phyloP scores from a whole-genome alignment of 1,140 invertebrate species.

The Melanaphis sacchari region DNA sequence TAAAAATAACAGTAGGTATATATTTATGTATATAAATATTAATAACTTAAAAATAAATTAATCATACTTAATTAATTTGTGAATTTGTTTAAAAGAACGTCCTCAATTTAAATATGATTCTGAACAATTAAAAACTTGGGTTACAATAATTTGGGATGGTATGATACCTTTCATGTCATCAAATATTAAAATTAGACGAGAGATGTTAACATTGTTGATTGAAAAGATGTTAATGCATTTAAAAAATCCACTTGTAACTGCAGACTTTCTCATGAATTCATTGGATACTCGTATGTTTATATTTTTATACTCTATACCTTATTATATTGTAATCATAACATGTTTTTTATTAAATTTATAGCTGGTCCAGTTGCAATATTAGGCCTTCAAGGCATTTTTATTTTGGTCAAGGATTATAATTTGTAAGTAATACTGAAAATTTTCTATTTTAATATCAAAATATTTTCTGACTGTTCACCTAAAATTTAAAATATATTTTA shows the following conservation, averaged over 20 bases:
- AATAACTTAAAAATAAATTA: background rate
- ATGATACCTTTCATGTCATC: slow-evolving; percentile 42
- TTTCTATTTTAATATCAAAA: background rate
- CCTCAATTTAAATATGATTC: slow-evolving; percentile 18
- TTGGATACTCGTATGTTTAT: slow-evolving; percentile 75
- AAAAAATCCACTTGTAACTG: slow-evolving; percentile 80
- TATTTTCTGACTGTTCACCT: background rate
- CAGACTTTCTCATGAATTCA: slow-evolving; percentile 92
- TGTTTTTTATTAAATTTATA: slow-evolving; percentile 62
- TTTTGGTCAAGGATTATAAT: slow-evolving; percentile 59
- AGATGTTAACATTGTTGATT: slow-evolving; percentile 53
- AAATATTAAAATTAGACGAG: slow-evolving; percentile 25
- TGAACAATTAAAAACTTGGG: slow-evolving; percentile 40
- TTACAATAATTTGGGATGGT: slow-evolving; percentile 20
- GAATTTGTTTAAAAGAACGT: slow-evolving; percentile 10
- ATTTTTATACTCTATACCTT: slow-evolving; percentile 47
- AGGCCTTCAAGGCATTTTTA: slow-evolving; percentile 71
- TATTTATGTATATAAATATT: no score
- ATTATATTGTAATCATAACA: background rate
- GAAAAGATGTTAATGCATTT: slow-evolving; percentile 63
- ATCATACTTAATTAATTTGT: background rate
- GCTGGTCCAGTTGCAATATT: slow-evolving; percentile 87
- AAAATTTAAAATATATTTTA: background rate
- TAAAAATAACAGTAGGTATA: background rate
- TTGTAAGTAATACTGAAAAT: slow-evolving; percentile 54